Evolutionary conservation across 2,888 invertebrate genomes (phyloP).

Genomic region (Polydrusus cervinus): DNA sequence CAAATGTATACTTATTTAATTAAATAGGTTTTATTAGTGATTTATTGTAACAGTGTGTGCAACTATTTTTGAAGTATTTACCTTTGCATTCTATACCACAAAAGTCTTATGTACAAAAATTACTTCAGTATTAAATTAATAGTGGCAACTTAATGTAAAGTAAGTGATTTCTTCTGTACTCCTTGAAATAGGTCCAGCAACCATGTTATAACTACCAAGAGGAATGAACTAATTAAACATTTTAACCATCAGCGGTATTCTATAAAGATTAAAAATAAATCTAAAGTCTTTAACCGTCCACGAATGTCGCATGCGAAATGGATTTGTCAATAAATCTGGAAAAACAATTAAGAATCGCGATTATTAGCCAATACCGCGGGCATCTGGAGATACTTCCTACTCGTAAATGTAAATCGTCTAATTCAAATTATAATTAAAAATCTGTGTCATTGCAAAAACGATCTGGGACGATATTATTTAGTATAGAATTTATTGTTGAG

Average conservation of each 20-base stretch:
- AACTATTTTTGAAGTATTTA: too few species aligned
- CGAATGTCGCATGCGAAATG: slow-evolving; percentile 20
- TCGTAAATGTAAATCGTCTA: slow-evolving; percentile 27
- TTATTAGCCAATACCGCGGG: slow-evolving; percentile 29
- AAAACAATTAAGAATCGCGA: slow-evolving; percentile 39
- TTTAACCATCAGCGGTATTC: slow-evolving; percentile 10
- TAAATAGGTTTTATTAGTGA: too few species aligned
- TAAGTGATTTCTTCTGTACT: too few species aligned
- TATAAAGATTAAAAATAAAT: background rate
- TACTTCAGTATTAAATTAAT: too few species aligned
- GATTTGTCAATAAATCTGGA: slow-evolving; percentile 28
- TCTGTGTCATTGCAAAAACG: slow-evolving; percentile 33
- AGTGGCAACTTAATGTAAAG: too few species aligned
- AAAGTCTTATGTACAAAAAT: too few species aligned
- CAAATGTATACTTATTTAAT: too few species aligned
- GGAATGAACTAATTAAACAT: slow-evolving; percentile 2
- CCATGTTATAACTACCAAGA: background rate
- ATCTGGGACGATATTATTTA: slow-evolving; percentile 13
- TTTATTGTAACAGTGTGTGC: too few species aligned
- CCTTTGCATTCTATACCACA: too few species aligned
- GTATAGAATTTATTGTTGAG: background rate
- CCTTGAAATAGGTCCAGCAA: too few species aligned
- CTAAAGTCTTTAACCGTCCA: slow-evolving; percentile 22
- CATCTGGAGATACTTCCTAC: slow-evolving; percentile 39
- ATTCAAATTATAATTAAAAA: slow-evolving; percentile 33